Conservation (phyloP, 2,888 invertebrate species). For the Drepanosiphum platanoidis region DNA sequence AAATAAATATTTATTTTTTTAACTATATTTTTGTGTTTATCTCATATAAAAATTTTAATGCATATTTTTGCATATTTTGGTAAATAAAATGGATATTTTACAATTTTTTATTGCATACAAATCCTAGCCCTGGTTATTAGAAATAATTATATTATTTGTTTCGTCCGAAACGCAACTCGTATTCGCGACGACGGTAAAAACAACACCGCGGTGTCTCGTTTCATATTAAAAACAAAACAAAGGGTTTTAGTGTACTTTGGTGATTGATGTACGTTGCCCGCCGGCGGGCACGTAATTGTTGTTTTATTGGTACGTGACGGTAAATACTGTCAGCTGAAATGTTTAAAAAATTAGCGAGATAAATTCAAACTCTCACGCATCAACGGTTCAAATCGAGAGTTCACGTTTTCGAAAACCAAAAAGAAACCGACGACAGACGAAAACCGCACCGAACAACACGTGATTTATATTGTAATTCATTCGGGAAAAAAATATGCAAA, state of each 20-base stretch:
- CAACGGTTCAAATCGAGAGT: background rate
- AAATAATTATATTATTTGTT: too few species aligned
- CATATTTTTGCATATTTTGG: too few species aligned
- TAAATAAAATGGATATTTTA: too few species aligned
- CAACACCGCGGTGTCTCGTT: background rate
- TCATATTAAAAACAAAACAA: background rate
- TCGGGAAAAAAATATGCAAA: background rate
- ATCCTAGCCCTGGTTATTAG: too few species aligned
- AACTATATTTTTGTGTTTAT: too few species aligned
- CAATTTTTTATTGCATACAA: too few species aligned
- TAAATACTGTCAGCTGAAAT: background rate
- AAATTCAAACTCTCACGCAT: background rate
- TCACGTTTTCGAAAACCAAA: background rate
- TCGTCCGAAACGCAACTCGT: too few species aligned
- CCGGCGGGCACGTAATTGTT: background rate
- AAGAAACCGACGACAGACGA: background rate
- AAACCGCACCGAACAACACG: background rate
- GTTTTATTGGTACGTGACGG: background rate
- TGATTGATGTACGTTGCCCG: background rate
- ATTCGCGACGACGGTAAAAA: background rate
- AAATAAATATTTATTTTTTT: too few species aligned
- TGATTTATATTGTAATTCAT: slow-evolving; percentile 27
- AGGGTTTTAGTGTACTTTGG: background rate
- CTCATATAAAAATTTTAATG: too few species aligned
- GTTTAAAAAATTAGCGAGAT: background rate